A percentile compares a stretch with the other conserved stretches of the same genome.
These are phyloP conservation scores for Achroia grisella DNA, from an alignment of 1,140 invertebrate genomes.

Conservation along the genomic window DNA sequence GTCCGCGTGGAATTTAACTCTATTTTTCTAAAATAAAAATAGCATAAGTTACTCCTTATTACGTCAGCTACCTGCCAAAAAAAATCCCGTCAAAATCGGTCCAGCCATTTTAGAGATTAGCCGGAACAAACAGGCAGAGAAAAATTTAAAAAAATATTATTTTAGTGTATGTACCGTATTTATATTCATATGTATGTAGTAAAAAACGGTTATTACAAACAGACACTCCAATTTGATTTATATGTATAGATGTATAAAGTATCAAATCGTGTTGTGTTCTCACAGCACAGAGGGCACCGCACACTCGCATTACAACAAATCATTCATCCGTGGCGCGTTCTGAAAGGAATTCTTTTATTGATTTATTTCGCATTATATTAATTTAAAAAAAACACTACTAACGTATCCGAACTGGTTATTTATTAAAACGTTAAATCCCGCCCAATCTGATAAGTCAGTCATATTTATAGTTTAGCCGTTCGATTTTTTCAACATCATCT, in stretches of 20 bases:
- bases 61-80: too few relatives aligned
- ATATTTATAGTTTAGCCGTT: slow-evolving; percentile 39
- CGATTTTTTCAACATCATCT: slow-evolving; percentile 35
- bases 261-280: slow-evolving; percentile 25
- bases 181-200: too few relatives aligned
- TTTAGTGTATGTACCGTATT: too few relatives aligned
- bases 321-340: slow-evolving; percentile 50
- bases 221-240: too few relatives aligned
- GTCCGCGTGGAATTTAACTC: too few relatives aligned
- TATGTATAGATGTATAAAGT: slow-evolving; percentile 32
- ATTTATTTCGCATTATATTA: slow-evolving; percentile 70
- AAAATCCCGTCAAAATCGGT: too few relatives aligned
- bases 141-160: slow-evolving; percentile 3
- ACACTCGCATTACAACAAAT: slow-evolving; percentile 60
- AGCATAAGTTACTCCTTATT: too few relatives aligned
- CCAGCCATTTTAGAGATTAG: too few relatives aligned
- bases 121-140: neutral
- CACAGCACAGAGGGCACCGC: slow-evolving; percentile 32
- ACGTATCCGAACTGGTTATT: slow-evolving; percentile 39
- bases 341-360: slow-evolving; percentile 65
- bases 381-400: slow-evolving; percentile 36
- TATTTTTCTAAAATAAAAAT: too few relatives aligned
- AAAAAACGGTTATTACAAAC: too few relatives aligned
- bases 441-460: slow-evolving; percentile 53
- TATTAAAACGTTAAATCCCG: slow-evolving; percentile 60